Conservation (phyloP, 1,140 invertebrate genomes). For the Penaeus chinensis region DNA sequence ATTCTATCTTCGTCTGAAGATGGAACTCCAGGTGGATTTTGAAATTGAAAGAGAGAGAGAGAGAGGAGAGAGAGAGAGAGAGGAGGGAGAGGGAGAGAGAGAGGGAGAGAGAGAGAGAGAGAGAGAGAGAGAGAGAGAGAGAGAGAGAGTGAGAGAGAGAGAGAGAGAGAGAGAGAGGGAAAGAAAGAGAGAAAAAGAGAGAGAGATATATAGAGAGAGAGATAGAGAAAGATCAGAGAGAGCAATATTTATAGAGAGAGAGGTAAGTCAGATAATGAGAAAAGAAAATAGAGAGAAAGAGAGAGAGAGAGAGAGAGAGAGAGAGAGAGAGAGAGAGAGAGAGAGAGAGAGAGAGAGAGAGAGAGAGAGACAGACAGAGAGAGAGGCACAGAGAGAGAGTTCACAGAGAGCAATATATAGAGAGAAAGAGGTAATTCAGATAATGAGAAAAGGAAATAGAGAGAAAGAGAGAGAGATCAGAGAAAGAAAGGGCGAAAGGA, state of each 20-base stretch:
- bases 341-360: constrained; percentile 26
- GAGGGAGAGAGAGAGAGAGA: constrained; percentile 4
- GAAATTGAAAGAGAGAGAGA: neutral
- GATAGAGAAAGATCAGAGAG: neutral
- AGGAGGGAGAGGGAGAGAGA: neutral
- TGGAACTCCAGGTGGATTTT: no score
- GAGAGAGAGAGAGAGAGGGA: constrained; percentile 25
- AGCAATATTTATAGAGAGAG: neutral
- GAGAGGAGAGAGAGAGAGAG: neutral
- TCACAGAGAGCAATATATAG: neutral
- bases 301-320: constrained; percentile 33
- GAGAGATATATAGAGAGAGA: neutral
- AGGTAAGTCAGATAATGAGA: neutral
- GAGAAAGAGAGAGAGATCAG: neutral
- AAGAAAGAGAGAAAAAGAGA: constrained; percentile 20
- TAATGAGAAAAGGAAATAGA: neutral
- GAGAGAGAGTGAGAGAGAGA: constrained; percentile 31
- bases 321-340: constrained; percentile 30
- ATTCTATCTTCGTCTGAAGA: no score
- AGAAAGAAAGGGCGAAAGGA: neutral
- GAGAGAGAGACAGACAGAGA: constrained; percentile 20
- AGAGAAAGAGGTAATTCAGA: neutral
- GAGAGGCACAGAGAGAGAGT: constrained; percentile 5
- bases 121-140: constrained; percentile 33
- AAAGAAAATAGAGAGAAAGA: constrained; percentile 8